Evolutionary conservation across 37 sponge, comb jelly and placozoan genomes (phyloP).

Genomic region (Crambe crambe): DNA sequence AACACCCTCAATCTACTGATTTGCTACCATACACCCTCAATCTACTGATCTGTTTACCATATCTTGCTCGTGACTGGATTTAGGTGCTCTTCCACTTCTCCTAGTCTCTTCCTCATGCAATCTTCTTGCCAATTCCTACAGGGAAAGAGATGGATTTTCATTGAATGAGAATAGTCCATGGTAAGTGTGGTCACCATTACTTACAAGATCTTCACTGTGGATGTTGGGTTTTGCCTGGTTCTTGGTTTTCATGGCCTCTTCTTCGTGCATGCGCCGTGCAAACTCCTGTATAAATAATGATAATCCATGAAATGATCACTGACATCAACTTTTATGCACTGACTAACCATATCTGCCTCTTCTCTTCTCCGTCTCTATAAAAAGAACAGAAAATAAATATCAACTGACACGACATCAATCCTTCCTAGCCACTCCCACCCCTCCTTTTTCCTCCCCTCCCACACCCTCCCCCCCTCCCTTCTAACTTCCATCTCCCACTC

Average conservation of each 20-base stretch:
- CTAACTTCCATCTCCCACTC: neutral
- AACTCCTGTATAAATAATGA: constrained; percentile 19
- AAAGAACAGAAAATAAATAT: neutral
- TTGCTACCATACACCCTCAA: neutral
- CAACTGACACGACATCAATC: neutral
- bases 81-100: neutral
- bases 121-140: constrained; percentile 22
- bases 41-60: neutral
- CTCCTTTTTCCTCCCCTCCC: neutral
- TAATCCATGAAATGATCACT: neutral
- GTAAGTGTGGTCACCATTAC: neutral
- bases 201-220: constrained; percentile 20
- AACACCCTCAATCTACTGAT: neutral
- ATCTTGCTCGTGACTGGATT: neutral
- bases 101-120: constrained; percentile 20
- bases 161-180: neutral
- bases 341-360: neutral
- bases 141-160: neutral
- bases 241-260: constrained; percentile 4
- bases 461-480: neutral
- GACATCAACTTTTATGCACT: neutral
- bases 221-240: neutral
- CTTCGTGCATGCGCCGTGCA: constrained; percentile 22
- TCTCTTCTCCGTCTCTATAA: constrained; percentile 6
- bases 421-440: constrained; percentile 4